phyloP scores from a whole-genome alignment of 2,888 invertebrate species.

The Xestoiulus laeticollis region DNA sequence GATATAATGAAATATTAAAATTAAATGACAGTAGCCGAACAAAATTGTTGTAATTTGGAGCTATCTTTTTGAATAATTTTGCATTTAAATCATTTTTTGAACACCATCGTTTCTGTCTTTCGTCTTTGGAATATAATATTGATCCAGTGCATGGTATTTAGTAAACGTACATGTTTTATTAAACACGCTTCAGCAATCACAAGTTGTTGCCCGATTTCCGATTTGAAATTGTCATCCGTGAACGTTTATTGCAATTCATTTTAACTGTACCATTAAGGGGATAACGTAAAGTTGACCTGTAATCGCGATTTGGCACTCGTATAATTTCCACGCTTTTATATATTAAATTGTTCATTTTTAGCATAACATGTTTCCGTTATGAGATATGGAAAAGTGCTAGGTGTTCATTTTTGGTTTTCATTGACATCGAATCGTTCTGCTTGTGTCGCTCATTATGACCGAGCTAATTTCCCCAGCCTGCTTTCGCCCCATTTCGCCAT shows the following conservation, averaged over 20 bases:
- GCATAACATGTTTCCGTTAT: slow-evolving; percentile 1
- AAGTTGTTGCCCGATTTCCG: not conserved
- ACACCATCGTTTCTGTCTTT: not conserved
- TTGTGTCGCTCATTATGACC: slow-evolving; percentile 18
- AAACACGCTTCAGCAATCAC: not conserved
- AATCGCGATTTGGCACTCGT: not conserved
- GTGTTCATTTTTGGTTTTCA: slow-evolving; percentile 35
- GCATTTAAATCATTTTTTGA: no score
- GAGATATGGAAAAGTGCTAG: slow-evolving; percentile 5
- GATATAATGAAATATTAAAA: no score
- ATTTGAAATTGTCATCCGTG: not conserved
- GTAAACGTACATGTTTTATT: not conserved
- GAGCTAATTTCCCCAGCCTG: slow-evolving; percentile 14
- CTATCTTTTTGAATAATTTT: not conserved
- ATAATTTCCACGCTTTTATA: not conserved
- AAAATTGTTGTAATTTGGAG: not conserved
- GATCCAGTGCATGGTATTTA: not conserved
- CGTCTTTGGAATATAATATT: not conserved
- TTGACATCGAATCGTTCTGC: slow-evolving; percentile 21
- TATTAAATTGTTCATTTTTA: not conserved
- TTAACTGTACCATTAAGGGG: not conserved
- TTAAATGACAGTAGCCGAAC: no score
- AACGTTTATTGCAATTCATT: slow-evolving; percentile 22
- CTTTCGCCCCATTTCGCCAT: not conserved
- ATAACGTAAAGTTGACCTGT: not conserved